These are phyloP conservation scores for Drosophila helvetica DNA, from an alignment of 2,888 invertebrate species.

Conservation along the genomic window DNA sequence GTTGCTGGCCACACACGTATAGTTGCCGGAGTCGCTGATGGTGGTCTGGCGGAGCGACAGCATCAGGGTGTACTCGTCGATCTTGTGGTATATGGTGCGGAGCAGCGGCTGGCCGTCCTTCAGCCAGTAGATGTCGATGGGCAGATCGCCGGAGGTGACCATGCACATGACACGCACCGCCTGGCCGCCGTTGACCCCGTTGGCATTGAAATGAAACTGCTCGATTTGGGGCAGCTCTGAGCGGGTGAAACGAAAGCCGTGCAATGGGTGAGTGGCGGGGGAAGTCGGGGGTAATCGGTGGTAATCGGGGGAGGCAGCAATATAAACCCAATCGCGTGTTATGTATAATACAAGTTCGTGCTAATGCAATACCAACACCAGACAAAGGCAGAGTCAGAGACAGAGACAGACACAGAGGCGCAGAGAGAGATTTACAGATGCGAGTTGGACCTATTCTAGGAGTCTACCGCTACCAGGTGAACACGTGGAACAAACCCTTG, in stretches of 20 bases:
- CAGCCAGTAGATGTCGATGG: slow-evolving; percentile 89
- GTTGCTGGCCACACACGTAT: slow-evolving; percentile 87
- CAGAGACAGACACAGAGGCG: slow-evolving; percentile 15
- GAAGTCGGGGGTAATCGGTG: too few relatives aligned
- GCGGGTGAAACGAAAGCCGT: slow-evolving; percentile 58
- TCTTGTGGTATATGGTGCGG: slow-evolving; percentile 83
- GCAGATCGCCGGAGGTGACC: slow-evolving; percentile 91
- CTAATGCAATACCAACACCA: slow-evolving; percentile 60
- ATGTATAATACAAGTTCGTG: slow-evolving; percentile 50
- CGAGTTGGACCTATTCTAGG: slow-evolving; percentile 36
- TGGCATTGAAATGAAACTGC: slow-evolving; percentile 85
- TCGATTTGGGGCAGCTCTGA: slow-evolving; percentile 85
- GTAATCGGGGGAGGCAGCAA: neutral
- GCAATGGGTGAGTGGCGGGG: slow-evolving; percentile 43
- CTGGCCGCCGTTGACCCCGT: slow-evolving; percentile 85
- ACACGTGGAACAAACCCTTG: slow-evolving; percentile 78
- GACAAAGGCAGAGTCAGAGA: slow-evolving; percentile 7
- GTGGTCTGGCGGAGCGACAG: slow-evolving; percentile 84
- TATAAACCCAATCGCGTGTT: neutral
- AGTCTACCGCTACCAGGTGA: slow-evolving; percentile 36
- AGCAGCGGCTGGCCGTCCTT: slow-evolving; percentile 84
- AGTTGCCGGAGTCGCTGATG: slow-evolving; percentile 85
- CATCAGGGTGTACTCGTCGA: slow-evolving; percentile 85
- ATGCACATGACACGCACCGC: slow-evolving; percentile 87
- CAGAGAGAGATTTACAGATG: slow-evolving; percentile 50